phyloP scores from a whole-genome alignment of 2,797 vertebrate species.

The Poeciliopsis presidionis region DNA sequence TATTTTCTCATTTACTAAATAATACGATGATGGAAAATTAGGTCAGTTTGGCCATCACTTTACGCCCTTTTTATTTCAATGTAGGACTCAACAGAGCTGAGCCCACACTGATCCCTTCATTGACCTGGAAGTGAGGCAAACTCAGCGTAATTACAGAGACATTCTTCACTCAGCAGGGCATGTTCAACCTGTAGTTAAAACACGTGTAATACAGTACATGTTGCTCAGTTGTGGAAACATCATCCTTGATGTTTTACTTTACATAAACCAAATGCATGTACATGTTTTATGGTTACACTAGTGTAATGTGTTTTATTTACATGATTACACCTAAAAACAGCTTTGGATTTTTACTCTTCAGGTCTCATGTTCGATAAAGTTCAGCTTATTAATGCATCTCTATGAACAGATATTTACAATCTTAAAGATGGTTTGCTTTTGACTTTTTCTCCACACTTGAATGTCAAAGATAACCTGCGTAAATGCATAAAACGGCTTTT shows the following conservation, averaged over 20 bases:
- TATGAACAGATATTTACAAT: background rate
- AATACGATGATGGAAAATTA: constrained; percentile 9
- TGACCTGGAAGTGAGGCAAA: constrained; percentile 58
- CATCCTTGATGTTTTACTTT: background rate
- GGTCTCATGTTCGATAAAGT: background rate
- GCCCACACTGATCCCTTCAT: constrained; percentile 41
- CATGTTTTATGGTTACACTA: background rate
- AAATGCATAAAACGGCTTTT: background rate
- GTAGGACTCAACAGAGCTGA: constrained; percentile 20
- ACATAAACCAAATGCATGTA: background rate
- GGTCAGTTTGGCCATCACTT: constrained; percentile 15
- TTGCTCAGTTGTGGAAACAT: background rate
- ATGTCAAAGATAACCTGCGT: background rate
- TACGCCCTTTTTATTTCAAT: constrained; percentile 21
- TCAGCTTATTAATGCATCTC: background rate
- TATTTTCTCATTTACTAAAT: constrained; percentile 17
- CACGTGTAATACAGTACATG: constrained; percentile 1
- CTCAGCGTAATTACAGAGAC: constrained; percentile 57
- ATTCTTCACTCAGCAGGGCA: constrained; percentile 65
- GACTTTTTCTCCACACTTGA: background rate
- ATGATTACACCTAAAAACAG: background rate
- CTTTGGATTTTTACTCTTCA: background rate
- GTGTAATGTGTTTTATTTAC: background rate
- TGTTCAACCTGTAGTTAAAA: constrained; percentile 42
- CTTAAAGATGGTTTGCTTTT: background rate